phyloP scores from a whole-genome alignment of 1,140 invertebrate species.

The Brachionus rubens region DNA sequence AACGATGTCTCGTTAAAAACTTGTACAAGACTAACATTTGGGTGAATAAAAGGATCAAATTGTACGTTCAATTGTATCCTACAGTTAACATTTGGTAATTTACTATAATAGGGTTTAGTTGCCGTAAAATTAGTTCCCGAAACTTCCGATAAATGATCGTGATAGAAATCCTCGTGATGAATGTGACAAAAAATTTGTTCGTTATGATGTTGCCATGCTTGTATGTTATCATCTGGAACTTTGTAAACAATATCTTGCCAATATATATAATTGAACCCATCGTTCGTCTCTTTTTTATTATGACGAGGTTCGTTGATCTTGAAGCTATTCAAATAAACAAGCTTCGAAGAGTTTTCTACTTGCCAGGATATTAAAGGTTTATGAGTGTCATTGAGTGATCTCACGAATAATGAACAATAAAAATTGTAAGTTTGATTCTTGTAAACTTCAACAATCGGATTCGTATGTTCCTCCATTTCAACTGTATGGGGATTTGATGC shows the following conservation, averaged over 20 bases:
- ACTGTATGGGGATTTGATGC: not conserved
- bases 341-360: not conserved
- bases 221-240: not conserved
- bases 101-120: not conserved
- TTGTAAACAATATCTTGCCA: not conserved
- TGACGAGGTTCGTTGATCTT: not conserved
- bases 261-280: not conserved
- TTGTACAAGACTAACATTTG: not conserved
- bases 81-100: not conserved
- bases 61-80: conserved; percentile 8
- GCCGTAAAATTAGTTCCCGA: not conserved
- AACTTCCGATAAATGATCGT: not conserved
- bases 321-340: not conserved
- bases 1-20: not conserved
- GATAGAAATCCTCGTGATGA: not conserved
- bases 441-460: not conserved
- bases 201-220: conserved; percentile 11
- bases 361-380: not conserved
- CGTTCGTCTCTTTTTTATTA: not conserved
- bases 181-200: conserved; percentile 21
- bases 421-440: conserved; percentile 7
- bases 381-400: not conserved
- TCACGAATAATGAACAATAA: not conserved
- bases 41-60: conserved; percentile 32
- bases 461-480: not conserved